These are phyloP conservation scores for Rostratula benghalensis DNA, from an alignment of 2,113 vertebrate species.

Conservation along the genomic window DNA sequence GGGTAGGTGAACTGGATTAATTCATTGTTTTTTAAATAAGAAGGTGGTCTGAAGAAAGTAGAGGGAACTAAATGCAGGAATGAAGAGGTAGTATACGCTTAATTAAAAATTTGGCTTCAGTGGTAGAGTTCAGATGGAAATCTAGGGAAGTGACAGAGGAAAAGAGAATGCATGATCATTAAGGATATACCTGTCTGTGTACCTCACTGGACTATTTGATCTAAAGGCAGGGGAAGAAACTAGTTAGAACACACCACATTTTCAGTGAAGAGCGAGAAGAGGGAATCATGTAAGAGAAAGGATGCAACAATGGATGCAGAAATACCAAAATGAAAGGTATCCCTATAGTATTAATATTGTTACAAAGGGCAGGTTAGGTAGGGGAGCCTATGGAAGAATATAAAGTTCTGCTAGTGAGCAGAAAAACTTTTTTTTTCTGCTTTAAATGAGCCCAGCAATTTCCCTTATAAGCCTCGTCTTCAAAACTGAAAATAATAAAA, in stretches of 20 bases:
- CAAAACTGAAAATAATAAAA: neutral
- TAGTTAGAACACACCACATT: neutral
- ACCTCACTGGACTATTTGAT: neutral
- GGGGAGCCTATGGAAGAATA: neutral
- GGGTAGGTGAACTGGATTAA: neutral
- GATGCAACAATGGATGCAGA: neutral
- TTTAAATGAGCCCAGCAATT: neutral
- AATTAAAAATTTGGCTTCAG: neutral
- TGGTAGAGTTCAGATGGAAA: neutral
- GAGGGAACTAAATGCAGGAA: neutral
- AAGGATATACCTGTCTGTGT: neutral
- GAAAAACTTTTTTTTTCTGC: neutral
- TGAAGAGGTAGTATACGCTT: neutral
- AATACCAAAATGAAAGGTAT: neutral
- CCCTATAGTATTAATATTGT: fast-evolving
- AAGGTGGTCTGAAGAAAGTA: neutral
- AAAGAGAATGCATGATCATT: neutral
- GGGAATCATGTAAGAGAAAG: neutral
- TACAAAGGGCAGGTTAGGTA: neutral
- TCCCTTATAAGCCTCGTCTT: neutral
- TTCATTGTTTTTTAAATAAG: neutral
- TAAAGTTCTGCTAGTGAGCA: neutral
- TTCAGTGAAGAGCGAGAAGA: neutral
- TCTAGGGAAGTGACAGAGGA: neutral
- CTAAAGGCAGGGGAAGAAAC: neutral